A percentile compares a stretch with the other conserved stretches of the same genome.
These are phyloP conservation scores for Polypterus bichir DNA, from an alignment of 2,113 vertebrate species.

Conservation along the genomic window DNA sequence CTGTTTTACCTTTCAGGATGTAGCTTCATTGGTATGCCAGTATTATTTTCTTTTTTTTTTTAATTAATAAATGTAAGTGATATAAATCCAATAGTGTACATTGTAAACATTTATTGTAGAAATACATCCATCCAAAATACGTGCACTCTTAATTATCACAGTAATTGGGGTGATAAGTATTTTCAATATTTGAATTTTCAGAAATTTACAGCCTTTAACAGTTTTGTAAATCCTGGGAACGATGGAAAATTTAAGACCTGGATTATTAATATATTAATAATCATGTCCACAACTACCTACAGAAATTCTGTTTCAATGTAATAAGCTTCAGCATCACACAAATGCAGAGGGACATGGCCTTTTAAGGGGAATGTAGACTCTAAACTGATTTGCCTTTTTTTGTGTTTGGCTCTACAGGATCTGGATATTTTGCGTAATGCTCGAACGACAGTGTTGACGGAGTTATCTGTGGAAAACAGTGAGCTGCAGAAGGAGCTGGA, in stretches of 20 bases:
- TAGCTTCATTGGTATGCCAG: no score
- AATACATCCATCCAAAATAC: no score
- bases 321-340: neutral
- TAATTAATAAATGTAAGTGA: no score
- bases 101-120: no score
- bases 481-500: slow-evolving; percentile 86
- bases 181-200: no score
- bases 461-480: slow-evolving; percentile 77
- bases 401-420: slow-evolving; percentile 56
- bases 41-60: no score
- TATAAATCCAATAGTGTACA: no score
- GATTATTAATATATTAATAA: neutral
- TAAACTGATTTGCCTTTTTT: neutral
- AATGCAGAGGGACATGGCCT: neutral
- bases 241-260: neutral
- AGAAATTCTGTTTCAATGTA: neutral
- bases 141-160: no score
- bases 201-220: no score
- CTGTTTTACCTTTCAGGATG: no score
- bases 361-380: neutral
- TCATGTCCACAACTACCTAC: neutral
- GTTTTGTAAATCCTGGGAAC: no score
- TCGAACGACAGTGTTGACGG: slow-evolving; percentile 68
- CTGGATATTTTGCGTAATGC: slow-evolving; percentile 58
- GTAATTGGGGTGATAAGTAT: no score